Base-by-base conservation (phyloP, 2,888 invertebrate genomes). In the Pterobdella sp. region DNA sequence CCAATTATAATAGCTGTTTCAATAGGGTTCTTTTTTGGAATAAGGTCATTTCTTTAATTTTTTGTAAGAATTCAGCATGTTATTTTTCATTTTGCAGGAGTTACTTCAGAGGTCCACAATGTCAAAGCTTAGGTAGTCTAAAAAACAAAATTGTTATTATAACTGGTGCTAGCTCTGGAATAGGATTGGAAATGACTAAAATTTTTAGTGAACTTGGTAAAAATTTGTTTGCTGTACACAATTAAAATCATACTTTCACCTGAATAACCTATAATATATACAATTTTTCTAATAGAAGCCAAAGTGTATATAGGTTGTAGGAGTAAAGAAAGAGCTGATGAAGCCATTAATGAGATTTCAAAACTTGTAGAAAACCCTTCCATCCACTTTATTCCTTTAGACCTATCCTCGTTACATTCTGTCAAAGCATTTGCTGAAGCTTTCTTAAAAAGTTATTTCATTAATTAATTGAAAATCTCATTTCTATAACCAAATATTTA, bases 361-460 rank as follows among this genome's bases (percentile, higher is more conserved):
- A 7, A 18, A 3, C 60, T n/a, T 4, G 75, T 78, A 1, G 78
- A 78, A 72, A 80, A 79, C 72, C 63, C 71, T 35, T 80, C 79
- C 69, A 78, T 82, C 2, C 73, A 76, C 34, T 78, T 77, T 52
- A 76, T 81, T 75, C 77, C 79, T 56, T 78, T 81, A 74, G 81
- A 83, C 72, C 78, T 83, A 2, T 76, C 79, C 10, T 81, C 81
- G 0, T 79, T 82, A 67, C 78, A 81, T 66, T 82, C 82, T n/a
- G 77, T 83, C 52, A 75, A 78, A 68, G 77, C 78, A n/a, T 82
- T 82, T 80, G 82, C 78, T 22, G 77, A 78, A n/a, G 79, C 79
- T 42, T 80, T 82, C 73, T 80, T 79, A 71, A 78, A 80, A 76
- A 80, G 82, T 82, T 76, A 79, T 78, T 68, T 2, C 31, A 71